Base-by-base conservation (phyloP, 2,113 vertebrate species). In the Tetrao urogallus region DNA sequence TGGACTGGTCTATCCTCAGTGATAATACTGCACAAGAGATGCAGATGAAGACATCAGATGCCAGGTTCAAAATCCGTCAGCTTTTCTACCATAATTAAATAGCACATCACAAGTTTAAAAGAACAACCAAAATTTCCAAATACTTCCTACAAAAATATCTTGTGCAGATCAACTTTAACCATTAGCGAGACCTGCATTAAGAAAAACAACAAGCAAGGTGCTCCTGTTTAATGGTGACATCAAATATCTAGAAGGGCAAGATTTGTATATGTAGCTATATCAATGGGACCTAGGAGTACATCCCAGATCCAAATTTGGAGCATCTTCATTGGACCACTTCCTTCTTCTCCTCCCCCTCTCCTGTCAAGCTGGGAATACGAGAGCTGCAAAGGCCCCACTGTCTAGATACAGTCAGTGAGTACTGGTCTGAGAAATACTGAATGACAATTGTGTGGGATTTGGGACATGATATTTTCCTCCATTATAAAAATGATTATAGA, bases 71-170 rank as follows among this genome's bases (percentile, higher is more conserved):
- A 25, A 82, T 15, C 45, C 43, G 13, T 85, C 58, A 64, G 40
- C 24, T 18, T 60, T 60, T 75, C 45, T 74, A 60, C 27, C 56
- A 42, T 88, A 10, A 4, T 61, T 65, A 79, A 75, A n/a, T 57
- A 80, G 24, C 25, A 80, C 67, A 43, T 36, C 80, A 87, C 50
- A 42, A 71, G 42, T 72, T 92, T 78, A 73, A 93, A 79, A 85
- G 77, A 78, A 82, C 36, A 86, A 48, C 15, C 30, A 34, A 70
- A 82, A 95, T 71, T 38, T 76, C 52, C 67, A 93, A 85, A 74
- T 32, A 58, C 28, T 82, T 60, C 79, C 94, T 86, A 73, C 19
- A 91, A 80, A 92, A 95, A 63, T 81, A 43, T 69, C 78, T 95
- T 87, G 43, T 63, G 42, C 45, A 69, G n/a, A 80, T 21, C 60